Percentiles rank a stretch among this genome's conserved stretches.
phyloP scores from a whole-genome alignment of 2,113 vertebrate genomes.

The Cebus imitator region DNA sequence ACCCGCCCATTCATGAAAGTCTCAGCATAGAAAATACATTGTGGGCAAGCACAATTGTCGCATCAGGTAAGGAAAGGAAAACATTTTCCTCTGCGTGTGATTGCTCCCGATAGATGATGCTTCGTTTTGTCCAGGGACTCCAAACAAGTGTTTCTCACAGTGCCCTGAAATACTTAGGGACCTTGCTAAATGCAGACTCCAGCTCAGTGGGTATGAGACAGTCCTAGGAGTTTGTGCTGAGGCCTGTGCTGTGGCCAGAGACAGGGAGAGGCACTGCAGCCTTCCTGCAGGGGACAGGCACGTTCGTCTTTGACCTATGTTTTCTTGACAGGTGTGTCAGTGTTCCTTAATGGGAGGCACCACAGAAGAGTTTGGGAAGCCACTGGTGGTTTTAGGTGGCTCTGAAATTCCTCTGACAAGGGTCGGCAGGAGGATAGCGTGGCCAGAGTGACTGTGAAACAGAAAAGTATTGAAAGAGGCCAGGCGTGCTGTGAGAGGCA shows the following conservation, averaged over 20 bases:
- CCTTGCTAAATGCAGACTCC: fast-evolving
- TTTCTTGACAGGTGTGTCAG: not conserved
- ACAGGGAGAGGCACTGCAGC: not conserved
- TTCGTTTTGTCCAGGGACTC: not conserved
- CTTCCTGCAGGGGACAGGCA: not conserved
- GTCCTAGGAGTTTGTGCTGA: fast-evolving
- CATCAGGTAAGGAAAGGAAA: conserved; percentile 90
- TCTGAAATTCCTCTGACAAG: not conserved
- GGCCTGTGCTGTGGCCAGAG: not conserved
- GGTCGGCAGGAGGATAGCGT: fast-evolving
- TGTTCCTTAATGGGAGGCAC: not conserved
- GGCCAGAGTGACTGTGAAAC: fast-evolving
- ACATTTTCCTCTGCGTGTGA: not conserved
- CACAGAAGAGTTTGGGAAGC: not conserved
- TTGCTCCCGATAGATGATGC: not conserved
- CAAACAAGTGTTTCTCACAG: not conserved
- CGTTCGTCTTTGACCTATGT: no score
- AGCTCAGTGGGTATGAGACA: fast-evolving
- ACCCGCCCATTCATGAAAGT: conserved; percentile 95
- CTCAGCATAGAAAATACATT: conserved; percentile 96
- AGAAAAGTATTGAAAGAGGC: not conserved
- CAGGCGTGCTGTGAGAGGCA: no score
- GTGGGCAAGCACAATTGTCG: conserved; percentile 98
- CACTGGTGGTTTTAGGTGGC: not conserved
- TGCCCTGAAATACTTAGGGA: not conserved